Percentiles rank a stretch among this genome's conserved stretches.
phyloP scores from a whole-genome alignment of 2,797 vertebrate genomes.

The Onychomys leucogaster region DNA sequence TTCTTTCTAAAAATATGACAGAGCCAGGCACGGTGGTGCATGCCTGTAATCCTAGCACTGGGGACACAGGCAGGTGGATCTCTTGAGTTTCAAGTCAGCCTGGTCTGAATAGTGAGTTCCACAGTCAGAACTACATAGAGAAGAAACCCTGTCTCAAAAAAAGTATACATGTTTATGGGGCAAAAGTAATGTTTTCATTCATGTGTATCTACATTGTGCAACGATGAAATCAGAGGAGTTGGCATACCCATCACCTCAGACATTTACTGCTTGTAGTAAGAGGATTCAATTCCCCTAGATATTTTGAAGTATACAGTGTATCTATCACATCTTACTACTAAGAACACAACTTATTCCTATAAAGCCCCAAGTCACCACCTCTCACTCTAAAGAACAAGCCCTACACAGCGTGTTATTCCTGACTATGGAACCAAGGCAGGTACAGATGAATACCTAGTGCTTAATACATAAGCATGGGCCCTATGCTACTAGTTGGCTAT shows the following conservation, averaged over 20 bases:
- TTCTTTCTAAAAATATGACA: background rate
- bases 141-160: background rate
- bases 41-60: background rate
- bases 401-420: background rate
- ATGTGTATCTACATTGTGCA: background rate
- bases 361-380: background rate
- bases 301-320: background rate
- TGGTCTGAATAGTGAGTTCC: background rate
- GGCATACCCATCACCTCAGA: background rate
- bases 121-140: background rate
- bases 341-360: background rate
- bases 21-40: background rate
- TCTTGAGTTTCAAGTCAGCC: background rate
- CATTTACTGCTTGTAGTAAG: background rate
- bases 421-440: background rate
- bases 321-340: background rate
- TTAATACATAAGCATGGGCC: constrained; percentile 8
- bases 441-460: background rate
- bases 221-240: background rate
- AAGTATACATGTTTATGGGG: background rate
- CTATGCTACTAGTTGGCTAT: constrained; percentile 26
- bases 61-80: background rate
- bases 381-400: constrained; percentile 4
- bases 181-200: background rate
- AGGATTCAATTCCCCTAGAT: background rate